phyloP scores from a whole-genome alignment of 2,113 vertebrate species.

The Hylia prasina region DNA sequence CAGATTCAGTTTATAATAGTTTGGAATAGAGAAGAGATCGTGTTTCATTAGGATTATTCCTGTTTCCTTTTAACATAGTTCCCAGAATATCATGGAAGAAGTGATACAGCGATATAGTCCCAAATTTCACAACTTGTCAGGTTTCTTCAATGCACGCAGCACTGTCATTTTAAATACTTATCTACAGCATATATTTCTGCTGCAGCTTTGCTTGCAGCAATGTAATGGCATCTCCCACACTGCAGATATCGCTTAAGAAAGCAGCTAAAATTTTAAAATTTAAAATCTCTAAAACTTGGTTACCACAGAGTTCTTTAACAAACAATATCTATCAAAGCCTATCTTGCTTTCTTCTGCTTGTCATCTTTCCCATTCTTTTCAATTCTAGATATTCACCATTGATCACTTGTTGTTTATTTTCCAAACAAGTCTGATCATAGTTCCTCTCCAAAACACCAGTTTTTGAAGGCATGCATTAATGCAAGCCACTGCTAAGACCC shows the following conservation, averaged over 20 bases:
- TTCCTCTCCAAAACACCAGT: not conserved
- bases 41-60: not conserved
- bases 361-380: not conserved
- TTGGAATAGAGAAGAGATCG: not conserved
- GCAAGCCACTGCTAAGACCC: rapidly evolving
- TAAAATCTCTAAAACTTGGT: not conserved
- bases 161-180: not conserved
- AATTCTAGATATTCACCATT: not conserved
- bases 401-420: not conserved
- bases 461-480: not conserved
- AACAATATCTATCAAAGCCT: not conserved
- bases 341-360: not conserved
- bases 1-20: not conserved
- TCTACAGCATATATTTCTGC: not conserved
- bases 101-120: rapidly evolving
- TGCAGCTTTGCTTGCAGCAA: not conserved
- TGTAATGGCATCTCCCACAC: not conserved
- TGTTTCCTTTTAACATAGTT: not conserved
- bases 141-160: not conserved
- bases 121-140: not conserved
- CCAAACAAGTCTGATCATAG: not conserved
- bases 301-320: not conserved
- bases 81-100: not conserved
- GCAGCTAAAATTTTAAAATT: not conserved
- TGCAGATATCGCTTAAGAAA: not conserved